These are phyloP conservation scores for Agonopterix arenella DNA, from an alignment of 2,888 invertebrate genomes.

Conservation along the genomic window DNA sequence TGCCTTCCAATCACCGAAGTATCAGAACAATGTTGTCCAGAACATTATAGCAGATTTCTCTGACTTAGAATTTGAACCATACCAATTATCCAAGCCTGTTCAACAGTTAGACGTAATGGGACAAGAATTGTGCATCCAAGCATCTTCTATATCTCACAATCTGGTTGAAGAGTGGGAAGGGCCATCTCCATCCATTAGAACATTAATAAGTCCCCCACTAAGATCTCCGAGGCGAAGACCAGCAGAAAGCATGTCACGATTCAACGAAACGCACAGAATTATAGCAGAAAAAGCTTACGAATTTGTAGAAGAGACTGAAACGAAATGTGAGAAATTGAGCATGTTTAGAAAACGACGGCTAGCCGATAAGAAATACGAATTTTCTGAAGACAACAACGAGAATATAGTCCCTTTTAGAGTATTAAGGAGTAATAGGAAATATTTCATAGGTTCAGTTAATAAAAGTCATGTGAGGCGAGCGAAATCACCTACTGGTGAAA, in stretches of 20 bases:
- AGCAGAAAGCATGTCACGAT: constrained; percentile 70
- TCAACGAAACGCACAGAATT: constrained; percentile 71
- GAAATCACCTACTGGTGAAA: constrained; percentile 64
- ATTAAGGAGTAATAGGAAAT: constrained; percentile 73
- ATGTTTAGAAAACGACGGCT: constrained; percentile 89
- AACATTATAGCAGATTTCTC: constrained; percentile 80
- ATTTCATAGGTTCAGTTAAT: constrained; percentile 55
- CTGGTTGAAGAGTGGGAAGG: constrained; percentile 74
- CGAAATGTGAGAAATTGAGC: constrained; percentile 90
- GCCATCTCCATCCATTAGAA: constrained; percentile 64
- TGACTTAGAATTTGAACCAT: constrained; percentile 76
- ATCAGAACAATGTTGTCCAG: constrained; percentile 75
- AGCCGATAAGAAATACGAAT: constrained; percentile 95
- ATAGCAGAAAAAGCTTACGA: constrained; percentile 88
- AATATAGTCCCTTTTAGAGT: constrained; percentile 81
- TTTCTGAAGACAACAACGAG: constrained; percentile 86
- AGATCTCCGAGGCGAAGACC: constrained; percentile 64
- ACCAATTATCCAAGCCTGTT: constrained; percentile 57
- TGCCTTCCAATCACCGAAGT: constrained; percentile 68
- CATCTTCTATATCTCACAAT: constrained; percentile 62
- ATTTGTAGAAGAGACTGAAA: constrained; percentile 88
- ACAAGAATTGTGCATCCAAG: constrained; percentile 66
- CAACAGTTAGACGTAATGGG: constrained; percentile 65
- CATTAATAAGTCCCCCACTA: constrained; percentile 65
- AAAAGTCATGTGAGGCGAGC: constrained; percentile 44